phyloP scores from a whole-genome alignment of 1,140 invertebrate genomes.

The Psilanteris sp. region DNA sequence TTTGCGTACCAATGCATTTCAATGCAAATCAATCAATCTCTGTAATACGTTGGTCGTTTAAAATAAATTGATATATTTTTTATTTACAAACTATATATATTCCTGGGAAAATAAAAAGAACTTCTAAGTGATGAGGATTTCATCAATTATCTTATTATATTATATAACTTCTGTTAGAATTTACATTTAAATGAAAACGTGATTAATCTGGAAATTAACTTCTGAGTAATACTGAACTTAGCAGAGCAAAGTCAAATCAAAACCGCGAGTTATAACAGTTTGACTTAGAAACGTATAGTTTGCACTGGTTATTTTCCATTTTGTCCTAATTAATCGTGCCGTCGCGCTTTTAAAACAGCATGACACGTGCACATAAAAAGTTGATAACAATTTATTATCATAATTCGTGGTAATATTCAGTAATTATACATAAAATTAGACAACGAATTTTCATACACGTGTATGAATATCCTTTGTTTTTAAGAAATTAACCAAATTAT shows the following conservation, averaged over 20 bases:
- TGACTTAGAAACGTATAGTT: constrained; percentile 36
- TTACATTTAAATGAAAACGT: constrained; percentile 54
- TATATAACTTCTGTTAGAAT: constrained; percentile 36
- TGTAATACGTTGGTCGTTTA: too few species aligned
- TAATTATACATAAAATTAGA: constrained; percentile 54
- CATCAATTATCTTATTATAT: constrained; percentile 38
- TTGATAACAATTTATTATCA: constrained; percentile 58
- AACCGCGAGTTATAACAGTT: constrained; percentile 40
- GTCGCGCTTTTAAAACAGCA: constrained; percentile 26
- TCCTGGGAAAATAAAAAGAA: constrained; percentile 3
- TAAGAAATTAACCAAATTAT: constrained; percentile 18
- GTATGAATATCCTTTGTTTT: constrained; percentile 25
- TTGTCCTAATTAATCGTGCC: constrained; percentile 29
- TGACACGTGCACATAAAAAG: constrained; percentile 47
- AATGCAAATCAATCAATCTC: constrained; percentile 1
- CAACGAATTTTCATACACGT: constrained; percentile 23
- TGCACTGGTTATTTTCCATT: constrained; percentile 18
- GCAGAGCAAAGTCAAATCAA: constrained; percentile 23
- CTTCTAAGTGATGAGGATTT: constrained; percentile 24
- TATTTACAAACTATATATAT: too few species aligned
- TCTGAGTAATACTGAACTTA: constrained; percentile 36
- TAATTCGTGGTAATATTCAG: too few species aligned
- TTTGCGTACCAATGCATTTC: constrained; percentile 39
- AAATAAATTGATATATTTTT: too few species aligned
- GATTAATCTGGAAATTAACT: constrained; percentile 50